phyloP scores from a whole-genome alignment of 2,113 vertebrate genomes.

The Platanista minor region DNA sequence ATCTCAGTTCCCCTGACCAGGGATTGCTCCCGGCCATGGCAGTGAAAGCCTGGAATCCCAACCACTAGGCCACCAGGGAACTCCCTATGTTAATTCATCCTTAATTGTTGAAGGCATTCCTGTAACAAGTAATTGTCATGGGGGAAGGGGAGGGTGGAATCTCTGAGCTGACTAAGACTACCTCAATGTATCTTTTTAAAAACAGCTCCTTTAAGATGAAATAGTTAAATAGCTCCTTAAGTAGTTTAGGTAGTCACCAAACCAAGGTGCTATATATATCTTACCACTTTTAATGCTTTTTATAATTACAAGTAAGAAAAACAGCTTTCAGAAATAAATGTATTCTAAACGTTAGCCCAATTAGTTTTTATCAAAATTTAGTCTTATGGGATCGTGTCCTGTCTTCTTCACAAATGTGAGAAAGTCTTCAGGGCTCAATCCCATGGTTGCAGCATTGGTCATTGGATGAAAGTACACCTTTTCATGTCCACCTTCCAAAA shows the following conservation, averaged over 20 bases:
- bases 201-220: not conserved
- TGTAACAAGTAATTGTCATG: not conserved
- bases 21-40: not conserved
- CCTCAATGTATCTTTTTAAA: not conserved
- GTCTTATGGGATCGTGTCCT: conserved; percentile 87
- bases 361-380: conserved; percentile 76
- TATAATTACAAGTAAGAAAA: conserved; percentile 12
- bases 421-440: conserved; percentile 88
- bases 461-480: conserved; percentile 93
- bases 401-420: conserved; percentile 89
- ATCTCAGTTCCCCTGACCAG: not conserved
- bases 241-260: not conserved
- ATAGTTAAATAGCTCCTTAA: not conserved
- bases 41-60: not conserved
- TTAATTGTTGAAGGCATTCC: conserved; percentile 6
- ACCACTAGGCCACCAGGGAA: not conserved
- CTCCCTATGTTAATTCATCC: not conserved
- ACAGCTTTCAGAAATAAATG: conserved; percentile 15
- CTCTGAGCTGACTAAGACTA: not conserved
- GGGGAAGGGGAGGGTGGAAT: not conserved
- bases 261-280: not conserved
- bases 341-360: conserved; percentile 8
- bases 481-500: conserved; percentile 86
- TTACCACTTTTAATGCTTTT: not conserved
- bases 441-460: conserved; percentile 93